Base-by-base conservation (phyloP, 2,888 invertebrate genomes). In the Muschampia plurimacula region DNA sequence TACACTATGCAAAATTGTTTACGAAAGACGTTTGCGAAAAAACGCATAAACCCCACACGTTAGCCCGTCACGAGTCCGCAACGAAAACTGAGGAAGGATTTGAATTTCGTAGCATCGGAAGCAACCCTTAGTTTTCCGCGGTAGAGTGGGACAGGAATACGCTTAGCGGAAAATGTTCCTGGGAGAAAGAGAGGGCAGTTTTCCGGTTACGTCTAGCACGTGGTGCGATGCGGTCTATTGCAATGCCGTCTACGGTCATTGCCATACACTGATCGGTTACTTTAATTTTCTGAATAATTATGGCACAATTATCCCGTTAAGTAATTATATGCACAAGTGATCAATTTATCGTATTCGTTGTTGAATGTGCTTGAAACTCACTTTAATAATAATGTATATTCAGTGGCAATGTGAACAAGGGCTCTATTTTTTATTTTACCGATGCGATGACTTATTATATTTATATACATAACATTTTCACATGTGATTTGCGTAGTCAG, bases 211-310 rank as follows among this genome's bases (percentile, higher is more conserved):
- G 82, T 87, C 85, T 86, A 85, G 84, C 92, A 91, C 91, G 92
- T 92, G 91, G 89, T 82, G 82, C 87, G 87, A 86, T 91, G 92
- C 92, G 92, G 93, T 92, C 89, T 89, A 81, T 89, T 91, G 91
- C 92, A 91, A 88, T 85, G 86, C 81, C 78, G 83, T 77, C 88
- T 88, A 89, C 92, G 93, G 93, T 92, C 92, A 92, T 91, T 93
- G 92, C 91, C 91, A 89, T 87, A 86, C 82, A 82, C 83, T 85
- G 84, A 88, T 88, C 83, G 86, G 82, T 86, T 85, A 84, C 80
- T 78, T 80, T 79, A 77, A 77, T 77, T 77, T 76, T 76, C n/a
- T 78, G 59, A 74, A 60, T 62, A 28, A 28, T 57, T 57, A 28
- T 57, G 12, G 1, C 13, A 8, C 2, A 2, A 46, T 46, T 12